Percentiles rank a stretch among this genome's conserved stretches.
Evolutionary conservation across 2,797 vertebrate species (phyloP).

Genomic region (Peromyscus eremicus): DNA sequence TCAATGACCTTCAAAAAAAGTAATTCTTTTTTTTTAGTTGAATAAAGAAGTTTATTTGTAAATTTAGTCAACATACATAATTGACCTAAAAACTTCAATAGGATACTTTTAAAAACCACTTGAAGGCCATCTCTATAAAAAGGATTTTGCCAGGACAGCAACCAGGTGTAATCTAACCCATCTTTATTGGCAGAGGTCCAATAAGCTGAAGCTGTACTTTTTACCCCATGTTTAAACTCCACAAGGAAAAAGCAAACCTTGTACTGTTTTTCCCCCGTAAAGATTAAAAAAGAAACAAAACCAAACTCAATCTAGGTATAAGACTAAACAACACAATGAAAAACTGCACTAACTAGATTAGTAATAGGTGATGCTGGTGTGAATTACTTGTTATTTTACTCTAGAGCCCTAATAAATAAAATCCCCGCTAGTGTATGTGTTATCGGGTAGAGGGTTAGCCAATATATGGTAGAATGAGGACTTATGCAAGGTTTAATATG

Average conservation of each 20-base stretch:
- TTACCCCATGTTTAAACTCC: conserved; percentile 59
- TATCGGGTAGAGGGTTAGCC: conserved; percentile 69
- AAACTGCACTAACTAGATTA: conserved; percentile 75
- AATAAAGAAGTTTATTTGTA: conserved; percentile 82
- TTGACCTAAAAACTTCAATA: conserved; percentile 79
- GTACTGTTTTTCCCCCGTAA: not conserved
- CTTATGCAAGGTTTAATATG: conserved; percentile 74
- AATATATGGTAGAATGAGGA: conserved; percentile 83
- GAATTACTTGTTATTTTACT: conserved; percentile 66
- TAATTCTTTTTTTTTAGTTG: too few relatives aligned
- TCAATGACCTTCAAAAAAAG: conserved; percentile 39
- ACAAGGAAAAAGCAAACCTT: conserved; percentile 68
- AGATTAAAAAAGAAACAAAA: conserved; percentile 34
- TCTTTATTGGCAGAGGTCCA: conserved; percentile 9
- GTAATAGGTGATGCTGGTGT: conserved; percentile 83
- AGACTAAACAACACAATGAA: conserved; percentile 77
- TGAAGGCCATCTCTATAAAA: conserved; percentile 70
- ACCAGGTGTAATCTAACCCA: conserved; percentile 62
- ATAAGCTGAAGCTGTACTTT: conserved; percentile 47
- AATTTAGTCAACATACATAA: conserved; percentile 84
- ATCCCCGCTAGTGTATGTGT: conserved; percentile 61
- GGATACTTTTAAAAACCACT: conserved; percentile 73
- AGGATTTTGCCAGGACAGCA: conserved; percentile 51
- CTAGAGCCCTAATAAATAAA: conserved; percentile 83
- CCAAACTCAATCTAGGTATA: conserved; percentile 43